Evolutionary conservation across 1,140 invertebrate genomes (phyloP), one percentile per base, ranked within the genome.

Genomic region (Goniozus legneri): DNA sequence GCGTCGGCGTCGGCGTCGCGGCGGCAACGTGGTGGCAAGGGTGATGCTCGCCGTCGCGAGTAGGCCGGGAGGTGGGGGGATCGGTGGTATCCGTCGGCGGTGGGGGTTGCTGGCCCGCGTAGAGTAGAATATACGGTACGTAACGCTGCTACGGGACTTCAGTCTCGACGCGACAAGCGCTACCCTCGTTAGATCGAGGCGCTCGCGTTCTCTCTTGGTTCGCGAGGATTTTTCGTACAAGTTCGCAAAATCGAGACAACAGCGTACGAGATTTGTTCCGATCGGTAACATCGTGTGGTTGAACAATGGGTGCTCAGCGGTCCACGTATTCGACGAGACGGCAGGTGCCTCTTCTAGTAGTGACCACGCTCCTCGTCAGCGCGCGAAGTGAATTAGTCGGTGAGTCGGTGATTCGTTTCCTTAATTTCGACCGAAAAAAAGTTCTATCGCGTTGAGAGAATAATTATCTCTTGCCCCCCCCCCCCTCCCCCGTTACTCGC

Each of bases 161-260:
- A 76, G 72, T 75, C 64, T 63, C 54, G 50, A 69, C 66, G 72
- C 72, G 71, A 65, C 69, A 69, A 64, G 69, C 73, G 72, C 57
- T 52, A 60, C 60, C 45, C 47, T 59, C 52, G 50, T 40, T n/a
- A n/a, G n/a, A 48, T 47, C 22, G 46, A 22, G 35, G 37, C n/a
- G 44, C 31, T 38, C 42, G 44, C 22, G 31, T 32, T 38, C 33
- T 19, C 27, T n/a, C n/a, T n/a, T n/a, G n/a, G n/a, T n/a, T n/a
- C n/a, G n/a, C n/a, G n/a, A n/a, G n/a, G n/a, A n/a, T n/a, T n/a
- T n/a, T n/a, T n/a, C n/a, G n/a, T n/a, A n/a, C n/a, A n/a, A n/a
- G n/a, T n/a, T n/a, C n/a, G n/a, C n/a, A n/a, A n/a, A n/a, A n/a
- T n/a, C n/a, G n/a, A n/a, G n/a, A n/a, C n/a, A n/a, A n/a, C n/a